Evolutionary conservation across 2,888 invertebrate species (phyloP), one percentile per base, ranked within the genome.

Genomic region (Eristalis intricaria): DNA sequence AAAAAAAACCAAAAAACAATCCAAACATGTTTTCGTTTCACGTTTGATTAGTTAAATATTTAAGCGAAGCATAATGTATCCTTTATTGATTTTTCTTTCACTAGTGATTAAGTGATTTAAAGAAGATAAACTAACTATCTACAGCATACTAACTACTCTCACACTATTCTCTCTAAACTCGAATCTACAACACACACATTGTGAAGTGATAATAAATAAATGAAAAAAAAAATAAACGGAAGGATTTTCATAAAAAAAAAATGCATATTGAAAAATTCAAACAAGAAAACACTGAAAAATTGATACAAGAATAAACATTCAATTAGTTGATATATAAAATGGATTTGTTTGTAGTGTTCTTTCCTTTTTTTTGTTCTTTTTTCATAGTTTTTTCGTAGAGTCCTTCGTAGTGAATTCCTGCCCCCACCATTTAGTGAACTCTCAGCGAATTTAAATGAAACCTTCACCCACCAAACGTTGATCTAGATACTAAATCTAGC

Each of bases 191-290:
- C 75, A 84, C 87, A 87, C 76, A 83, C 79, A 87, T 80, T 87
- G 87, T 87, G 84, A 87, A 84, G 87, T 87, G 87, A 87, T 87
- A 87, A 87, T 87, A 87, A 85, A 73, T 32, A 32, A 76, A 40
- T 74, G 80, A 73, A 69, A 68, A 35, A 77, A 35, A 32, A 69
- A 75, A 63, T 60, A 26, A 77, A 70, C 75, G 63, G 15, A 69
- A 74, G 22, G 32, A 76, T 56, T 56, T 69, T 73, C 63, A 65
- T 26, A 26, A 58, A 4, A 32, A n/a, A n/a, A n/a, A n/a, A n/a
- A n/a, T n/a, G n/a, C n/a, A 22, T 13, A 40, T 43, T 43, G 4
- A 63, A 40, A 73, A 63, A 66, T 26, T 58, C 63, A 81, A 35
- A 40, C 2, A 19, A 40, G 8, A n/a, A 40, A 11, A n/a, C 65